A percentile compares a stretch with the other conserved stretches of the same genome.
Evolutionary conservation across 2,113 vertebrate genomes (phyloP).

Genomic region (Gnathonemus echidnorhynchus): DNA sequence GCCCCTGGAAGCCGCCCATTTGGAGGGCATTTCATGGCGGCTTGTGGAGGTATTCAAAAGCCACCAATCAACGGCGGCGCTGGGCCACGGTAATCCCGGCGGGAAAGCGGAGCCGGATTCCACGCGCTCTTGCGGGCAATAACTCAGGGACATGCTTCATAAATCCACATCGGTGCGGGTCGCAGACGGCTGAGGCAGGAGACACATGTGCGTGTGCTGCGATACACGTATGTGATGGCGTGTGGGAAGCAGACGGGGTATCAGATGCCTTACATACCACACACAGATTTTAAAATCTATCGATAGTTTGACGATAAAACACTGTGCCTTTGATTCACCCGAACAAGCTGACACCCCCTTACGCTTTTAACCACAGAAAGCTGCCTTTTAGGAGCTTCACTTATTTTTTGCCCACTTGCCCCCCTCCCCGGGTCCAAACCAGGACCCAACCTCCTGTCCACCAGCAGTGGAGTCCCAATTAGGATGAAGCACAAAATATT

Average conservation of each 20-base stretch:
- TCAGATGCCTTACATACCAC: neutral
- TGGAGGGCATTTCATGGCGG: conserved; percentile 27
- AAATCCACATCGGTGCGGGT: conserved; percentile 21
- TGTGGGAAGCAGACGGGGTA: neutral
- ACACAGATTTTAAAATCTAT: neutral
- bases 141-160: conserved; percentile 17
- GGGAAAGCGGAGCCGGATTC: conserved; percentile 24
- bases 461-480: neutral
- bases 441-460: neutral
- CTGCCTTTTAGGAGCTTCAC: neutral
- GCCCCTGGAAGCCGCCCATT: conserved; percentile 15
- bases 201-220: conserved; percentile 9
- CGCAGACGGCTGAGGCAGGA: conserved; percentile 25
- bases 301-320: neutral
- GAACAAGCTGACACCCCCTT: neutral
- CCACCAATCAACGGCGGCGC: conserved; percentile 26
- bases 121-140: conserved; percentile 24
- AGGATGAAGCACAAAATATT: neutral
- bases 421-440: neutral
- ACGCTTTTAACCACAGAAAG: neutral
- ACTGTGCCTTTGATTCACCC: neutral
- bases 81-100: conserved; percentile 13
- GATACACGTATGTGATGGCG: neutral
- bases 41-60: conserved; percentile 20
- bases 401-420: neutral